Percentiles rank a stretch among this genome's conserved stretches.
Evolutionary conservation across 1,140 invertebrate species (phyloP).

Genomic region (Zaprionus camerounensis): DNA sequence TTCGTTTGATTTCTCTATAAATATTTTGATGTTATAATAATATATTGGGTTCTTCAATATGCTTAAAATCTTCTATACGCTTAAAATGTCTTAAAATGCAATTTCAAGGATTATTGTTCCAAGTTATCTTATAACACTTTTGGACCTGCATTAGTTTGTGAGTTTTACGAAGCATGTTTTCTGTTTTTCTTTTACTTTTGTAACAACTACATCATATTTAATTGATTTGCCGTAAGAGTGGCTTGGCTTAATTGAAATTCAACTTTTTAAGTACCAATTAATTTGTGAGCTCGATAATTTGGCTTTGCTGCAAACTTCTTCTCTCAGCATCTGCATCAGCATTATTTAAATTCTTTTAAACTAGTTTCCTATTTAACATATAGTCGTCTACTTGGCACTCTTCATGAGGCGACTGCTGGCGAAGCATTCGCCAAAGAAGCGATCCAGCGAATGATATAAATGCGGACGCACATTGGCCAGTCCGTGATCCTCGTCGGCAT

Average conservation of each 20-base stretch:
- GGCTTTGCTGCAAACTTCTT: slow-evolving; percentile 10
- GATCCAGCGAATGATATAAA: slow-evolving; percentile 94
- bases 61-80: slow-evolving; percentile 3
- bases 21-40: slow-evolving; percentile 24
- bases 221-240: slow-evolving; percentile 39
- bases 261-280: slow-evolving; percentile 72
- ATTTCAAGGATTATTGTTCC: slow-evolving; percentile 78
- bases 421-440: slow-evolving; percentile 93
- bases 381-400: slow-evolving; percentile 62
- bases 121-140: slow-evolving; percentile 78
- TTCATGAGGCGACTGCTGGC: slow-evolving; percentile 70
- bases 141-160: slow-evolving; percentile 73
- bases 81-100: slow-evolving; percentile 74
- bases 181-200: slow-evolving; percentile 16
- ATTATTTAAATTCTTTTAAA: slow-evolving; percentile 30
- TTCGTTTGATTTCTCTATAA: slow-evolving; percentile 33
- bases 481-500: slow-evolving; percentile 96
- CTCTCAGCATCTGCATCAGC: slow-evolving; percentile 3
- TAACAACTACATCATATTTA: slow-evolving; percentile 23
- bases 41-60: slow-evolving; percentile 2
- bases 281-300: slow-evolving; percentile 27
- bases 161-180: slow-evolving; percentile 48
- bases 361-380: slow-evolving; percentile 26
- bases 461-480: slow-evolving; percentile 91
- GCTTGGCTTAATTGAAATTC: slow-evolving; percentile 48